Evolutionary conservation across 2,888 invertebrate genomes (phyloP).

Genomic region (Siphonodentalium dalli): DNA sequence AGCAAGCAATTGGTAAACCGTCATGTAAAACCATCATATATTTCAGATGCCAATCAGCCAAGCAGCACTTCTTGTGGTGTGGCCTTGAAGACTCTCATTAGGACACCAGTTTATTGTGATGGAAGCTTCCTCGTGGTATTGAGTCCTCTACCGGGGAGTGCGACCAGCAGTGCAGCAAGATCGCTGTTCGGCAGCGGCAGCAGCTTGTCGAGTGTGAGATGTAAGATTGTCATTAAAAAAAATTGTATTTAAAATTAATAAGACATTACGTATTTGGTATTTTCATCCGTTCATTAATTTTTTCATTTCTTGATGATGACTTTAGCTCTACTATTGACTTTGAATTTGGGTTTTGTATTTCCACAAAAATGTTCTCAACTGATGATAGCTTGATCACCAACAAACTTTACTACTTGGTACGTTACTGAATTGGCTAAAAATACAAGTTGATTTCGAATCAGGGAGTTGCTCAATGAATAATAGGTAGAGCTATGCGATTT

Average conservation of each 20-base stretch:
- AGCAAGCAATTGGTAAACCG: too few species aligned
- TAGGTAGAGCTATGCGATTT: too few species aligned
- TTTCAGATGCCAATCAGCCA: constrained; percentile 26
- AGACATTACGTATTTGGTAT: background rate
- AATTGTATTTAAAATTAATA: background rate
- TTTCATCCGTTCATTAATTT: constrained; percentile 1
- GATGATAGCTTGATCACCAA: background rate
- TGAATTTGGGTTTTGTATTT: background rate
- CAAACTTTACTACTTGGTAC: too few species aligned
- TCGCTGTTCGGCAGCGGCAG: constrained; percentile 61
- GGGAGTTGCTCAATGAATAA: too few species aligned
- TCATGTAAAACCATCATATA: too few species aligned
- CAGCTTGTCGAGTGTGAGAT: constrained; percentile 51
- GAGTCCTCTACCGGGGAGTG: constrained; percentile 47
- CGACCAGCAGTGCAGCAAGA: constrained; percentile 44
- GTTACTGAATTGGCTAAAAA: too few species aligned
- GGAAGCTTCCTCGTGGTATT: constrained; percentile 57
- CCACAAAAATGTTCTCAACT: background rate
- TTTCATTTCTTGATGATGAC: background rate
- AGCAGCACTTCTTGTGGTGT: constrained; percentile 57
- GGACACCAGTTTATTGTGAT: constrained; percentile 58
- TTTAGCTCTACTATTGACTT: background rate
- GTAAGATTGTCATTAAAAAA: constrained; percentile 38
- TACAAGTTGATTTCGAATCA: too few species aligned
- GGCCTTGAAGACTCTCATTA: constrained; percentile 51